These are phyloP conservation scores for Lasiurus cinereus DNA, from an alignment of 2,113 vertebrate genomes.

Conservation along the genomic window DNA sequence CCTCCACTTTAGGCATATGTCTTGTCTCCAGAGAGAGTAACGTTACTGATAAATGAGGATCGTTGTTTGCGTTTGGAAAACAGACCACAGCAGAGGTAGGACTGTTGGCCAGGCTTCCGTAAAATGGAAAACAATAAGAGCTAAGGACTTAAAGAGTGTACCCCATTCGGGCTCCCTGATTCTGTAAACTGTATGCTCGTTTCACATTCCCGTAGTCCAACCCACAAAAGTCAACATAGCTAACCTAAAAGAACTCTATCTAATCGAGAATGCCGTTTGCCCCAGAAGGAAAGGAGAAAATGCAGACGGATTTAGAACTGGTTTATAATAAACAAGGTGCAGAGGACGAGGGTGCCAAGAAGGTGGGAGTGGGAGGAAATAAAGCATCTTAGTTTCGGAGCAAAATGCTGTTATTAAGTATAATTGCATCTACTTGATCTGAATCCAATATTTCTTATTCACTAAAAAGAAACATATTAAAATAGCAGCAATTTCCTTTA, in stretches of 20 bases:
- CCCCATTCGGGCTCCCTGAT: not conserved
- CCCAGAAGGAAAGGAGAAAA: constrained; percentile 28
- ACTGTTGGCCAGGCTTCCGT: not conserved
- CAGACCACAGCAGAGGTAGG: not conserved
- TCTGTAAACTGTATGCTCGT: not conserved
- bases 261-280: constrained; percentile 30
- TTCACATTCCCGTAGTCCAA: not conserved
- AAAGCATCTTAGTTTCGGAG: constrained; percentile 36
- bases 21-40: constrained; percentile 5
- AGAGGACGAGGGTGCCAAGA: constrained; percentile 48
- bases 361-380: constrained; percentile 39
- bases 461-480: constrained; percentile 66
- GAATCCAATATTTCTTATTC: constrained; percentile 71
- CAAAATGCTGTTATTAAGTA: constrained; percentile 62
- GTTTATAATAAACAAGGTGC: constrained; percentile 37
- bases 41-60: not conserved
- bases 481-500: constrained; percentile 70
- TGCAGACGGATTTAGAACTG: not conserved
- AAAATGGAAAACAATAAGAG: not conserved
- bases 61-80: constrained; percentile 31
- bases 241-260: constrained; percentile 2
- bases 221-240: constrained; percentile 27
- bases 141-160: constrained; percentile 36
- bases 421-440: constrained; percentile 60
- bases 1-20: not conserved